These are phyloP conservation scores for Callipepla californica DNA, from an alignment of 2,113 vertebrate species.

Conservation along the genomic window DNA sequence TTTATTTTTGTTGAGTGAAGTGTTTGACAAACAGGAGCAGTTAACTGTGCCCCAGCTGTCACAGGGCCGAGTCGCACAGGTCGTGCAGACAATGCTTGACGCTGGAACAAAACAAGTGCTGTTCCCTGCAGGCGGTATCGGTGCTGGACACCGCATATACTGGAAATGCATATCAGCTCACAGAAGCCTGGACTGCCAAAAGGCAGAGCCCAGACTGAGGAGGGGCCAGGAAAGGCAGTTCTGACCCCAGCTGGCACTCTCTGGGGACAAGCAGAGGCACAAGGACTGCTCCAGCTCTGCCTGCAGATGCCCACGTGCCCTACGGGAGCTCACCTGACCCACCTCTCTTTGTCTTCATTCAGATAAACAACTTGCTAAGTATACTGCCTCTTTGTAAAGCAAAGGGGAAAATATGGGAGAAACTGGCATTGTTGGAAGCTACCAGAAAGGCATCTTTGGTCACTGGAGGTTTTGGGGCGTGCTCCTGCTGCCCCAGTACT, in stretches of 20 bases:
- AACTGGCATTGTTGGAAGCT: neutral
- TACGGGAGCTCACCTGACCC: neutral
- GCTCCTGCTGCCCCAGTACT: neutral
- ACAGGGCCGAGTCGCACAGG: rapidly evolving
- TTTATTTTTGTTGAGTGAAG: neutral
- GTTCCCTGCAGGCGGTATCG: neutral
- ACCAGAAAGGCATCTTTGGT: neutral
- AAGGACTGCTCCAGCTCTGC: neutral
- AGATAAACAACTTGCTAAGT: neutral
- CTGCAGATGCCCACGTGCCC: neutral
- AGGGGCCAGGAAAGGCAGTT: neutral
- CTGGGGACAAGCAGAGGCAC: rapidly evolving
- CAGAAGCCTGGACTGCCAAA: neutral
- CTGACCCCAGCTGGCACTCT: neutral
- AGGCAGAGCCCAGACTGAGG: neutral
- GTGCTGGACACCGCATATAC: neutral
- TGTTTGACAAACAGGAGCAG: rapidly evolving
- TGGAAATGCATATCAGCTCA: neutral
- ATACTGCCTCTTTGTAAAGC: neutral
- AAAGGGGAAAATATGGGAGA: no score
- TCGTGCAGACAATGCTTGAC: neutral
- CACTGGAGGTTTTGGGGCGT: neutral
- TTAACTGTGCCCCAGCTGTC: neutral
- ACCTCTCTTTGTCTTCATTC: neutral
- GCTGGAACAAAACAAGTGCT: neutral